These are phyloP conservation scores for Cyanistes caeruleus DNA, from an alignment of 2,113 vertebrate species.

Conservation along the genomic window DNA sequence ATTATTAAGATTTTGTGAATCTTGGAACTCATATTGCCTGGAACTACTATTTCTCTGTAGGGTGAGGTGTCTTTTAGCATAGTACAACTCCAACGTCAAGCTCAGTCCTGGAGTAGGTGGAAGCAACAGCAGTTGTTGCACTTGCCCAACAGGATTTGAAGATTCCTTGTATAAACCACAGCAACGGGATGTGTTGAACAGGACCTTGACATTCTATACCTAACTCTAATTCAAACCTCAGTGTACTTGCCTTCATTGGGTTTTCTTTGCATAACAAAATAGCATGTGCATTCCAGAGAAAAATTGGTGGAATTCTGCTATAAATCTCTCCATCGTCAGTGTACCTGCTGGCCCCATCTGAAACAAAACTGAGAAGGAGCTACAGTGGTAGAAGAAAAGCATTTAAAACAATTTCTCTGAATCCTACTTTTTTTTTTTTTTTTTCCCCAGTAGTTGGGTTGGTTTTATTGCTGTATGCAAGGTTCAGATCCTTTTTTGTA, in stretches of 20 bases:
- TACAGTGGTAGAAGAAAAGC: slow-evolving; percentile 25
- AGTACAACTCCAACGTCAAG: neutral
- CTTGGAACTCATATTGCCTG: slow-evolving; percentile 1
- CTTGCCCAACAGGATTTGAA: slow-evolving; percentile 20
- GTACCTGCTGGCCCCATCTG: slow-evolving; percentile 23
- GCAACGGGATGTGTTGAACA: slow-evolving; percentile 13
- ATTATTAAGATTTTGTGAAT: neutral
- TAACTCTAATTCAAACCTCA: slow-evolving; percentile 10
- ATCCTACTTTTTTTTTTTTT: slow-evolving; percentile 4
- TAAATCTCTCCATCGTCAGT: neutral
- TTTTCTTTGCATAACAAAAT: slow-evolving; percentile 34
- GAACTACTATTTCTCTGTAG: slow-evolving; percentile 23
- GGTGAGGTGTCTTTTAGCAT: neutral
- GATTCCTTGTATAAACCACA: slow-evolving; percentile 27
- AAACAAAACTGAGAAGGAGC: slow-evolving; percentile 18
- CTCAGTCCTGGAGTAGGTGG: slow-evolving; percentile 13
- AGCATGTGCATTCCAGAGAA: slow-evolving; percentile 52
- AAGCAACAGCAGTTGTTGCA: slow-evolving; percentile 18
- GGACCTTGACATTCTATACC: neutral
- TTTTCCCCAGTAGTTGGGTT: neutral
- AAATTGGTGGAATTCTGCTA: slow-evolving; percentile 37
- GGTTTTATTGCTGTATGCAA: slow-evolving; percentile 11
- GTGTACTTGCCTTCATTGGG: slow-evolving; percentile 39
- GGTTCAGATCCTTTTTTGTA: neutral
- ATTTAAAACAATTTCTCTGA: slow-evolving; percentile 11